These are phyloP conservation scores for Macroglossus sobrinus DNA, from an alignment of 2,113 vertebrate genomes.

Conservation along the genomic window DNA sequence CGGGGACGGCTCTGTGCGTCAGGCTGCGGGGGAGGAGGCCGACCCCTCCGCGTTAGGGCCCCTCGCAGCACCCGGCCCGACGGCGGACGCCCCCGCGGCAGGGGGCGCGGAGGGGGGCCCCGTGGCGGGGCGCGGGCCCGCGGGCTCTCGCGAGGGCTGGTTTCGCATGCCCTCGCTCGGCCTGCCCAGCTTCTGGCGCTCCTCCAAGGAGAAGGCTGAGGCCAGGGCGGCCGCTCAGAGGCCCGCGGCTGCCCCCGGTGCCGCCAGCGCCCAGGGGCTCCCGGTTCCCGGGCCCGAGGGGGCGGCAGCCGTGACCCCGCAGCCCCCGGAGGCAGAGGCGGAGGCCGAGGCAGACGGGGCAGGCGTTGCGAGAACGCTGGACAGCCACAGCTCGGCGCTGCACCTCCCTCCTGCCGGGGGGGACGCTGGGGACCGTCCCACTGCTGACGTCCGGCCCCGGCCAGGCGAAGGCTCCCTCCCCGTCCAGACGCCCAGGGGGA, in stretches of 20 bases:
- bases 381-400: not conserved
- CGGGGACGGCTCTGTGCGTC: rapidly evolving
- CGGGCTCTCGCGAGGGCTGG: slow-evolving; percentile 57
- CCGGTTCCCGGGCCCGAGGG: not conserved
- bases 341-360: not conserved
- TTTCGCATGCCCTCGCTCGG: slow-evolving; percentile 77
- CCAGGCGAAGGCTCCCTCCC: not conserved
- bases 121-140: rapidly evolving
- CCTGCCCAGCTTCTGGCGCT: slow-evolving; percentile 65
- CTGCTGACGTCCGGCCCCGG: not conserved
- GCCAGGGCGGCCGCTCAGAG: not conserved
- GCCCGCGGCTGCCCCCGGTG: not conserved
- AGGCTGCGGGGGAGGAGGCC: rapidly evolving
- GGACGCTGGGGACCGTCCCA: not conserved
- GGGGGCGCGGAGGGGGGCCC: not conserved
- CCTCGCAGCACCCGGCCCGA: not conserved
- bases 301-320: not conserved
- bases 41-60: not conserved
- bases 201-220: slow-evolving; percentile 38
- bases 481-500: rapidly evolving
- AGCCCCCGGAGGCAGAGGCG: not conserved
- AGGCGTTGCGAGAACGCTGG: not conserved
- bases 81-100: rapidly evolving
- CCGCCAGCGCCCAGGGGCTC: not conserved
- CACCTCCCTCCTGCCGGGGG: not conserved